Evolutionary conservation across 2,888 invertebrate species (phyloP), one percentile per base, ranked within the genome.

Genomic region (Leucophora obtusa): DNA sequence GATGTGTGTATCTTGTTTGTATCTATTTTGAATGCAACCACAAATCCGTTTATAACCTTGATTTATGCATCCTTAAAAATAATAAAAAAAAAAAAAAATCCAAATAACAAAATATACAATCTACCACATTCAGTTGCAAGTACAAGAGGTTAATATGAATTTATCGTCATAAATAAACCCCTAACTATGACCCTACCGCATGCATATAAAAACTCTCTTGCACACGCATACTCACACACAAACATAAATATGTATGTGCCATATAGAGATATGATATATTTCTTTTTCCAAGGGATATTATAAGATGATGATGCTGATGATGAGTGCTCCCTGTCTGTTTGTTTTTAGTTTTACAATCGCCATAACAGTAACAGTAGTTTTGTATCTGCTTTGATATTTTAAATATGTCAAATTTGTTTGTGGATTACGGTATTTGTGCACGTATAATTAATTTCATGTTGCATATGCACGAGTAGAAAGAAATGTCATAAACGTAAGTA

Each of bases 391-490:
- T 63, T 70, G 18, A 17, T 51, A 51, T 74, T 85, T 86, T 84
- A 86, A 84, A 84, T 86, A 85, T 86, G 47, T 70, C 66, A 83
- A 80, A 56, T 62, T 74, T 63, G 78, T 85, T 84, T 82, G 82
- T 83, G 86, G 86, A 87, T 86, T 87, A 84, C 83, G 83, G 85
- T 85, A 86, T 86, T 86, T 87, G 85, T 85, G 83, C 85, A 86
- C 85, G 85, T 86, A 87, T 87, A 87, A 87, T 87, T 87, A 87
- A 87, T 87, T 87, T 85, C 84, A 83, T 78, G 63, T 54, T 68
- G 71, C 72, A 59, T 60, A 74, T 77, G 74, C 62, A 77, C 71
- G 58, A 80, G 56, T 73, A 68, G 66, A 72, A 28, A 72, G 65
- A 76, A 73, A 71, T 77, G 43, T 77, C 54, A 60, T 38, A 60